Base-by-base conservation (phyloP, 2,888 invertebrate species). In the Rambutsinella grinnellia region DNA sequence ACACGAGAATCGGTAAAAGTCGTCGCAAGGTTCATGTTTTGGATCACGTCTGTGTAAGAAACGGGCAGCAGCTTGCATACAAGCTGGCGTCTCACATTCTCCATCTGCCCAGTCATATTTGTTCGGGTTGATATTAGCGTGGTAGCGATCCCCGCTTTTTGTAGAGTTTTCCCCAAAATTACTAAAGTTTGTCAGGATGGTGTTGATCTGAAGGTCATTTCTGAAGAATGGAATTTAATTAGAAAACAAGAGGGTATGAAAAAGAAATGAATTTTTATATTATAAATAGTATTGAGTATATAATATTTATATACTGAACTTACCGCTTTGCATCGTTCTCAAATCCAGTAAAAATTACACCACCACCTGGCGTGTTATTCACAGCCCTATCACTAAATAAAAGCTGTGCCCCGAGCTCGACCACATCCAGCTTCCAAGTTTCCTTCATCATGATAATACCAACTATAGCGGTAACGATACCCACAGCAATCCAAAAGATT, bases 1-100 rank as follows among this genome's bases (percentile, higher is more conserved):
- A 79, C 87, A 87, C 6, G 86, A 84, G 79, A 86, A 87, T 77
- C 85, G 83, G 80, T 87, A 87, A 79, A 87, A 87, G 82, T 87
- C 86, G 6, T 84, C 80, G 70, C 83, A 83, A 79, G 86, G 83
- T 84, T 83, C 84, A 3, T 84, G 83, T 0, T 81, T 80, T 3
- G 82, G 80, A 78, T 87, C 85, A 76, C 86, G 82, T 28, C 86
- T 83, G 53, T 85, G 84, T 15, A 87, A 78, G 28, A 87, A 84
- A 28, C 85, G 76, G 0, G 86, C 85, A 6, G 86, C 85, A 61
- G 85, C 85, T 36, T 84, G 76, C 68, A 85, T 83, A 68, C 85
- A 85, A n/a, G 83, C 83, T 27, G 84, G 84, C 5, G 80, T 85
- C 51, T 80, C 65, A 77, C 85, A 85, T 36, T 79, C 58, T 51